Conservation (phyloP, 92 coral and sea anemone species). For the Meandrina meandrites region DNA sequence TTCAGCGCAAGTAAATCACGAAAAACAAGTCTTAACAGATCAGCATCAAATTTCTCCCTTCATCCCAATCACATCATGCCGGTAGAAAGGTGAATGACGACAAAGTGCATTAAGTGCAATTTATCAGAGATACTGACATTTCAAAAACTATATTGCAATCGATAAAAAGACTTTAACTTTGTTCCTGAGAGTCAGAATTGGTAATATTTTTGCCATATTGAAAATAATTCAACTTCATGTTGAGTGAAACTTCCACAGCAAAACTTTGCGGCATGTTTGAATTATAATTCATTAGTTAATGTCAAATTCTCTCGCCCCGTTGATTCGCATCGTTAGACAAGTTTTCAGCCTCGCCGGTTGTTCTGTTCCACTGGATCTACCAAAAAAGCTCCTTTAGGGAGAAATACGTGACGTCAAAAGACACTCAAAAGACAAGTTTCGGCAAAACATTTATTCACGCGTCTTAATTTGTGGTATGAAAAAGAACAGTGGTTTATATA, state of each 20-base stretch:
- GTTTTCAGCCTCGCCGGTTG: not conserved
- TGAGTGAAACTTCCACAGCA: not conserved
- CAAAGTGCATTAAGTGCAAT: too few relatives aligned
- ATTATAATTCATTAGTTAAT: too few relatives aligned
- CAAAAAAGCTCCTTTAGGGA: not conserved
- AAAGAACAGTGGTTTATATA: not conserved
- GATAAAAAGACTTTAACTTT: too few relatives aligned
- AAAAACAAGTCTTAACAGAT: not conserved
- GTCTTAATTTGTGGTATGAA: not conserved
- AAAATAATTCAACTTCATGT: too few relatives aligned
- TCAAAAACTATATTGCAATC: too few relatives aligned
- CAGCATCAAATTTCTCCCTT: not conserved
- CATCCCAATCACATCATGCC: not conserved
- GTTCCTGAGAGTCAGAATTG: too few relatives aligned
- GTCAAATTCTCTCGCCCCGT: not conserved
- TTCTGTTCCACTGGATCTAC: not conserved
- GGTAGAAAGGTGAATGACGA: not conserved
- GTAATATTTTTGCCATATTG: too few relatives aligned
- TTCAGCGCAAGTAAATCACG: not conserved
- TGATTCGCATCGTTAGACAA: not conserved
- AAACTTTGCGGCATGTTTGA: not conserved
- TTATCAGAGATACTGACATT: too few relatives aligned
- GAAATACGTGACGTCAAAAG: not conserved
- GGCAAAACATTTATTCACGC: not conserved
- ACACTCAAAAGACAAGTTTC: not conserved